These are phyloP conservation scores for Anguilla pacifica DNA, from an alignment of 2,797 vertebrate genomes.

Conservation along the genomic window DNA sequence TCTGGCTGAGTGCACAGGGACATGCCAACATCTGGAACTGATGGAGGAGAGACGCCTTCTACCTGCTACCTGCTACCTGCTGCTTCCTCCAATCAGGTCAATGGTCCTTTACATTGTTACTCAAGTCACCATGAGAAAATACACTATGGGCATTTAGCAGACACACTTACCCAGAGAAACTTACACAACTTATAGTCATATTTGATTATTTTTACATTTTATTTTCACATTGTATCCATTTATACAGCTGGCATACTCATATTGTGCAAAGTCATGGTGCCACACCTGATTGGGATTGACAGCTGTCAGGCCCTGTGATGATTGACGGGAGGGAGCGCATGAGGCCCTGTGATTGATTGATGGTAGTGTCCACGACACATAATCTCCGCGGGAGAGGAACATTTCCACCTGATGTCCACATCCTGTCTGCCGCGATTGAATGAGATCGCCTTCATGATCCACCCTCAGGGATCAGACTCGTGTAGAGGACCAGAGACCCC, in stretches of 20 bases:
- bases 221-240: too few relatives aligned
- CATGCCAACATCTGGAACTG: not conserved
- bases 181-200: too few relatives aligned
- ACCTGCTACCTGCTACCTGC: too few relatives aligned
- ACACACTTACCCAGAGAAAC: too few relatives aligned
- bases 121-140: too few relatives aligned
- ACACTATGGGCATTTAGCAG: too few relatives aligned
- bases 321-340: not conserved
- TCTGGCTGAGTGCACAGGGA: not conserved
- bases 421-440: not conserved
- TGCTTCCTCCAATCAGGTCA: too few relatives aligned
- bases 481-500: not conserved
- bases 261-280: not conserved
- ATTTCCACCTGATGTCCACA: not conserved
- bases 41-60: too few relatives aligned
- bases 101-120: too few relatives aligned
- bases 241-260: not conserved
- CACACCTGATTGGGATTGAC: not conserved
- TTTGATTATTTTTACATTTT: too few relatives aligned
- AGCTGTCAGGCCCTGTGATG: not conserved
- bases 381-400: too few relatives aligned
- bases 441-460: not conserved
- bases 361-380: not conserved
- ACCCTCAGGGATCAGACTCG: not conserved
- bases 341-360: not conserved